These are phyloP conservation scores for Pemphigus obesinymphae DNA, from an alignment of 1,140 invertebrate genomes.

Conservation along the genomic window DNA sequence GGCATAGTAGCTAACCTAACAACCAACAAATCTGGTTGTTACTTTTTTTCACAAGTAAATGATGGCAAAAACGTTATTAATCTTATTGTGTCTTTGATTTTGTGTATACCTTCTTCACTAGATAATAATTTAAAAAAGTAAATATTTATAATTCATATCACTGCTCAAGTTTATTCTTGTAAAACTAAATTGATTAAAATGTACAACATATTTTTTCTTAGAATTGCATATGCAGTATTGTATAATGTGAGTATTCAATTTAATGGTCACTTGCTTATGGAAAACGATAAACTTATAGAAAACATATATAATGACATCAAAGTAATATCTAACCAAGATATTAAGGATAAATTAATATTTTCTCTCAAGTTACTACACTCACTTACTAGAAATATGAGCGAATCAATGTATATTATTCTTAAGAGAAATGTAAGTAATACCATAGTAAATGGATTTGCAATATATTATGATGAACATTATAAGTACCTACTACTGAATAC, in stretches of 20 bases:
- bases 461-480: too few species aligned
- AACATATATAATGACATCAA: not conserved
- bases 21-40: not conserved
- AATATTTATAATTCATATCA: not conserved
- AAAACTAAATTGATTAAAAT: not conserved
- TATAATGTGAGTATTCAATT: conserved; percentile 13
- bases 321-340: not conserved
- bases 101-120: not conserved
- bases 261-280: not conserved
- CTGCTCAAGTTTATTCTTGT: not conserved
- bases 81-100: not conserved
- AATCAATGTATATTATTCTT: not conserved
- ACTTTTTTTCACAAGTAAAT: conserved; percentile 1
- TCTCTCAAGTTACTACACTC: not conserved
- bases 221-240: not conserved
- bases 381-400: not conserved
- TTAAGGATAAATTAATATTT: not conserved
- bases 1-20: not conserved
- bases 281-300: not conserved
- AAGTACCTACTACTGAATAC: too few species aligned
- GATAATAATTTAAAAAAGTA: conserved; percentile 7
- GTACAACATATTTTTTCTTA: not conserved
- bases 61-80: not conserved
- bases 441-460: too few species aligned
- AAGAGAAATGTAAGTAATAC: not conserved